Base-by-base conservation (phyloP, 1,140 invertebrate genomes). In the Pissodes strobi region DNA sequence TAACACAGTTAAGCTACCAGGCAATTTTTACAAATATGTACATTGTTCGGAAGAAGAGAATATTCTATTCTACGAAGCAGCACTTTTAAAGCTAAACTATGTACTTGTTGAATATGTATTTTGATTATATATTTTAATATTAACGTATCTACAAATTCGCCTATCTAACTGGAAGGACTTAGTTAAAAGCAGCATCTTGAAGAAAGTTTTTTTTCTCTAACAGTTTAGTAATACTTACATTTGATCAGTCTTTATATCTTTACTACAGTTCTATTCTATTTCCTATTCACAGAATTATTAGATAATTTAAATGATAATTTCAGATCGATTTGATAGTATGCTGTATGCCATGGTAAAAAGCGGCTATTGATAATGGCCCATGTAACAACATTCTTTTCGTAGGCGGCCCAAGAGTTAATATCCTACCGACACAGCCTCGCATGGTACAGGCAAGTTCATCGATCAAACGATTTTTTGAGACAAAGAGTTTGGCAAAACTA, bases 121-220 rank as follows among this genome's bases (percentile, higher is more conserved):
- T 34, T 18, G 30, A 6, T 49, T 21, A 18, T 46, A 19, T n/a
- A n/a, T n/a, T n/a, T 55, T 39, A 34, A 55, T 30, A 34, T 30
- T 17, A 39, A 39, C 6, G 13, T 59, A 59, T 27, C 17, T 59
- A 59, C 22, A 46, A 48, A 46, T 41, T 49, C 23, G 10, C 25
- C 58, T 61, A 61, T 43, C 46, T 51, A 61, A 49, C 17, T 61
- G 58, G 46, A 61, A 61, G 48, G 58, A 61, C 10, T 37, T 34
- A 45, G 15, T 49, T 43, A 61, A 61, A 51, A 51, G 46, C 58
- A 41, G 58, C 22, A 37, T 15, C 12, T n/a, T 17, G 10, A 53
- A 57, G 19, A 13, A 25, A 21, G 6, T n/a, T 34, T 43, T 25
- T 17, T 37, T 4, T 22, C 21, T 43, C 22, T 45, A 39, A 57